Evolutionary conservation across 2,113 vertebrate genomes (phyloP), one percentile per base, ranked within the genome.

Genomic region (Otocyon megalotis): DNA sequence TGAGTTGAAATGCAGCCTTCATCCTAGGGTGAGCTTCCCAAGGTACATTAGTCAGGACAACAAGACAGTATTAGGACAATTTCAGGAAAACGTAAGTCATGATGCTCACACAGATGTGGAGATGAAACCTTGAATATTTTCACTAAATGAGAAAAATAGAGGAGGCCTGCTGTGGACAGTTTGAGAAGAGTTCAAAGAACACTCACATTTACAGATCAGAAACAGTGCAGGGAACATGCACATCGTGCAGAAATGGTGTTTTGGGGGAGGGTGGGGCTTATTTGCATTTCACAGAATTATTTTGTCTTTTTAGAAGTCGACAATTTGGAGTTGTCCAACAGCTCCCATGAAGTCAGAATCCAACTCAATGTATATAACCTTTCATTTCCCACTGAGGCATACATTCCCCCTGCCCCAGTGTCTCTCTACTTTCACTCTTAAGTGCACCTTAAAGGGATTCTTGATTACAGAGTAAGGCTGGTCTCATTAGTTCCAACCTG

Each of bases 241-340:
- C 24, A 10, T 8, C 63, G 32, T n/a, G 58, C 4, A 2, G 7
- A n/a, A 63, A 50, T 4, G 8, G 8, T 30, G 56, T 15, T 24
- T 19, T 14, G 9, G 4, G 14, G 50, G 3, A 2, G 35, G 6
- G 3, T 1, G 37, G 22, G n/a, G n/a, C 2, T 63, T 32, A 7
- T 43, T 54, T 48, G 11, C 19, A 56, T 56, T 90, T 83, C 9
- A 17, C 24, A 22, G 35, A 69, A 56, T 56, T 35, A 9, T n/a
- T 72, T 81, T 37, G 37, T 26, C 2, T 5, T 20, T 2, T 50
- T 48, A 4, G 28, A 11, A 26, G 10, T 35, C 43, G 76, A 20
- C 58, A 30, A 30, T 32, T 35, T 17, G 20, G n/a, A 35, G 28
- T 3, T 83, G 43, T 63, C 43, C 24, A 10, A 14, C 2, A 26